phyloP scores from a whole-genome alignment of 2,113 vertebrate genomes.

The Malurus alboscapulatus region DNA sequence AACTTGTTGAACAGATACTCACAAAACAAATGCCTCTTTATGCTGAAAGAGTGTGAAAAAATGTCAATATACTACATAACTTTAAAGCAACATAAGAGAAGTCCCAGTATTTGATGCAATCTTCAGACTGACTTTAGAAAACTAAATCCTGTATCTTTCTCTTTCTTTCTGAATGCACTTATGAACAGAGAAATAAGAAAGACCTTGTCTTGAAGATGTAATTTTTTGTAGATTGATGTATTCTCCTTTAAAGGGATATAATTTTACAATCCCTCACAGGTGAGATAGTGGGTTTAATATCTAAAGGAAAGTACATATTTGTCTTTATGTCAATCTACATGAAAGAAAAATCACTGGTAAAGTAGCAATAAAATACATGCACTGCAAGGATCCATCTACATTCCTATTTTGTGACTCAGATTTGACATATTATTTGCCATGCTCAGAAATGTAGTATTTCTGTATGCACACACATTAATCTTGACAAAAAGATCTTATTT shows the following conservation, averaged over 20 bases:
- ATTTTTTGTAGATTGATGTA: conserved; percentile 45
- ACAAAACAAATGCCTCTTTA: not conserved
- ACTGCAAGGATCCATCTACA: conserved; percentile 42
- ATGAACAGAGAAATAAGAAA: not conserved
- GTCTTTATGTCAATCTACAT: conserved; percentile 60
- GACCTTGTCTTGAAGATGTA: not conserved
- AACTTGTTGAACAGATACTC: not conserved
- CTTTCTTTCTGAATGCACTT: not conserved
- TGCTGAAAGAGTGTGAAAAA: not conserved
- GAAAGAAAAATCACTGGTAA: conserved; percentile 61
- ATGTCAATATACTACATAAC: not conserved
- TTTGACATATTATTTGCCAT: conserved; percentile 34
- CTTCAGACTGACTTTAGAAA: not conserved
- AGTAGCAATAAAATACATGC: conserved; percentile 43
- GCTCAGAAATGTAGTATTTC: conserved; percentile 43
- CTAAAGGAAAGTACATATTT: conserved; percentile 61
- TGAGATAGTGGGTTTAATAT: conserved; percentile 58
- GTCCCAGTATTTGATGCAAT: not conserved
- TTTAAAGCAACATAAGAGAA: not conserved
- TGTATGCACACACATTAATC: conserved; percentile 34
- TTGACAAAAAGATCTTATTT: conserved; percentile 47
- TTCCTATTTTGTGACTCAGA: conserved; percentile 30
- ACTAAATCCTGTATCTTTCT: not conserved
- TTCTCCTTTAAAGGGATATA: conserved; percentile 56
- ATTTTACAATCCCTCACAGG: conserved; percentile 57